Conservation (phyloP, 2,888 invertebrate species). For the Meloe dianella region DNA sequence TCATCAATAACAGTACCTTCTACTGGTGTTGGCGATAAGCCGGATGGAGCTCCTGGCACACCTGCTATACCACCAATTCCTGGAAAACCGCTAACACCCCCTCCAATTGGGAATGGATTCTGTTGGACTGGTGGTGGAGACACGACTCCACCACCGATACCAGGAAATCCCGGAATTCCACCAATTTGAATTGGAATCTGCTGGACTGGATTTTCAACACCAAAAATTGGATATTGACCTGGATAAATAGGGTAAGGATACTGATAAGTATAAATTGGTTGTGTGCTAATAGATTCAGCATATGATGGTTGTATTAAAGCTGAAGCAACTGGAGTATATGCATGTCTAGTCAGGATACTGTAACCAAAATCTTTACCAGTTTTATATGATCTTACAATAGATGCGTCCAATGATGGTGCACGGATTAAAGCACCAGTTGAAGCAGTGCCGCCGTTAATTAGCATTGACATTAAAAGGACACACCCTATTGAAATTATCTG, state of each 20-base stretch:
- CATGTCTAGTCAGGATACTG: conserved; percentile 62
- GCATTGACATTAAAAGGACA: conserved; percentile 38
- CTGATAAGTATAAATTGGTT: not conserved
- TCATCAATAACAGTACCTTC: conserved; percentile 42
- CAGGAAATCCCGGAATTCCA: not conserved
- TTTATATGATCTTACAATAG: conserved; percentile 62
- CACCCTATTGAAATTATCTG: conserved; percentile 30
- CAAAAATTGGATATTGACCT: conserved; percentile 19
- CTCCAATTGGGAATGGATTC: conserved; percentile 9
- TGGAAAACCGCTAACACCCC: conserved; percentile 15
- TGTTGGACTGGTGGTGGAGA: not conserved
- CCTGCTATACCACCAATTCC: conserved; percentile 11
- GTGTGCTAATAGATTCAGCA: not conserved
- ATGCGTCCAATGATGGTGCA: conserved; percentile 61
- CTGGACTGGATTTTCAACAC: conserved; percentile 24
- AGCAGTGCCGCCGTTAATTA: conserved; percentile 30
- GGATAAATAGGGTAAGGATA: not conserved
- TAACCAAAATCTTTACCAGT: conserved; percentile 65
- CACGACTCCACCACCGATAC: not conserved
- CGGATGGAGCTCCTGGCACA: conserved; percentile 20
- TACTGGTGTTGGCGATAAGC: conserved; percentile 33
- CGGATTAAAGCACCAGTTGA: conserved; percentile 52
- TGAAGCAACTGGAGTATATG: conserved; percentile 54
- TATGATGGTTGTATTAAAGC: not conserved
- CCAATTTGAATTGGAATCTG: conserved; percentile 10